Conservation (phyloP, 2,888 invertebrate species). For the Caenorhabditis auriculariae region DNA sequence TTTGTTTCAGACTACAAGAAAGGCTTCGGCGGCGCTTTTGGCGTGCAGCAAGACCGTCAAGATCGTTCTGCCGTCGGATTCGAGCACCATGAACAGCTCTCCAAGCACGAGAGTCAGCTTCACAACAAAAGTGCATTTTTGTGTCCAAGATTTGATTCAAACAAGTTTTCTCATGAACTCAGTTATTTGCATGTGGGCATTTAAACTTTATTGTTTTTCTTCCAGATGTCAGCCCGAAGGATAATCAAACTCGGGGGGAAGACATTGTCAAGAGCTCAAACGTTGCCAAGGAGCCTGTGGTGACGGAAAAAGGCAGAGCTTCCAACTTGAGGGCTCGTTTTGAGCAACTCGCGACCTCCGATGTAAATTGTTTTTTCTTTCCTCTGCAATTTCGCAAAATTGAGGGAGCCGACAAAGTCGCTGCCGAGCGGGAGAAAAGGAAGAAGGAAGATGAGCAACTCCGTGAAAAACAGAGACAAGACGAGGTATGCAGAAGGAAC, state of each 20-base stretch:
- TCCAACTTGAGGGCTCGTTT: constrained; percentile 51
- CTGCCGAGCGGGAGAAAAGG: constrained; percentile 32
- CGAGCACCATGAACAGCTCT: constrained; percentile 79
- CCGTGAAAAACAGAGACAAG: constrained; percentile 28
- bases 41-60: constrained; percentile 68
- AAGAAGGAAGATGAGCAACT: constrained; percentile 55
- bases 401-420: constrained; percentile 10
- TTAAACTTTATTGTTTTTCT: constrained; percentile 25
- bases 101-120: constrained; percentile 80
- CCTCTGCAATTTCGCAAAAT: neutral
- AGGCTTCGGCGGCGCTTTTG: constrained; percentile 67
- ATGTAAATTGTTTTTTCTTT: constrained; percentile 13
- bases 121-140: constrained; percentile 9
- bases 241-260: constrained; percentile 17
- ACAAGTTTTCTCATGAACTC: constrained; percentile 12
- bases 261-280: neutral
- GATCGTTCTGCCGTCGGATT: constrained; percentile 78
- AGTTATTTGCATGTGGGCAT: constrained; percentile 65
- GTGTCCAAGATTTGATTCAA: neutral
- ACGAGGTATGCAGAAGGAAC: constrained; percentile 15
- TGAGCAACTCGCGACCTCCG: constrained; percentile 49
- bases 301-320: constrained; percentile 39
- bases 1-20: constrained; percentile 51
- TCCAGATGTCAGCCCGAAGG: constrained; percentile 7
- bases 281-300: constrained; percentile 1